Conservation (phyloP, 1,140 invertebrate species). For the Monomorium pharaonis region DNA sequence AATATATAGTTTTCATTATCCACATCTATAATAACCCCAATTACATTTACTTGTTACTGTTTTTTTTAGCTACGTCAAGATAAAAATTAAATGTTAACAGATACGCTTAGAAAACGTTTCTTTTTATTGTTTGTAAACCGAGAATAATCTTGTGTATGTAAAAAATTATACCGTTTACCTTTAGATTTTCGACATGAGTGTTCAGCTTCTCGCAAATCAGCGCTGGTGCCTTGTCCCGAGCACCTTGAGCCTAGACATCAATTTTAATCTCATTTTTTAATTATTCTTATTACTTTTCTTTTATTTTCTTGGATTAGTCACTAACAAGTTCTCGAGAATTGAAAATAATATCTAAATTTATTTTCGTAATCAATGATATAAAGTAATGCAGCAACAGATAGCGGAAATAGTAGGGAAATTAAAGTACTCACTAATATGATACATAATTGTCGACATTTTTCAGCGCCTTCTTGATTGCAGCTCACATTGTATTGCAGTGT, state of each 20-base stretch:
- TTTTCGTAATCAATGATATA: neutral
- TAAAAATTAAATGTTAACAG: neutral
- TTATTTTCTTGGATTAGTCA: neutral
- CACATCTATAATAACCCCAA: neutral
- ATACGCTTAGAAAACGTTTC: neutral
- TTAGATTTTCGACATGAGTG: constrained; percentile 62
- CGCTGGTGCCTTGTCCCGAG: constrained; percentile 59
- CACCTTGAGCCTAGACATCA: constrained; percentile 59
- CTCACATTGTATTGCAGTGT: constrained; percentile 63
- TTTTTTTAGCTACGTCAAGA: neutral
- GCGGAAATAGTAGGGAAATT: neutral
- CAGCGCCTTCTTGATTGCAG: constrained; percentile 62
- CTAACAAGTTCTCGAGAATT: neutral
- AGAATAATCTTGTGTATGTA: neutral
- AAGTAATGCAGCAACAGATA: neutral
- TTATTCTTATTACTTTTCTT: neutral
- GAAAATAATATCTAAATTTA: neutral
- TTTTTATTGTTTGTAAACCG: neutral
- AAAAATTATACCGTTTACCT: constrained; percentile 44
- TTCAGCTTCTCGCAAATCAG: constrained; percentile 72
- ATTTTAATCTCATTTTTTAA: neutral
- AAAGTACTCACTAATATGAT: constrained; percentile 62
- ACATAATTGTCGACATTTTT: constrained; percentile 68
- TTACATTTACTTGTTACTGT: neutral
- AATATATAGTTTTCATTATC: constrained; percentile 2